A percentile compares a stretch with the other conserved stretches of the same genome.
These are phyloP conservation scores for Lasius platythorax DNA, from an alignment of 2,888 invertebrate species.

Conservation along the genomic window DNA sequence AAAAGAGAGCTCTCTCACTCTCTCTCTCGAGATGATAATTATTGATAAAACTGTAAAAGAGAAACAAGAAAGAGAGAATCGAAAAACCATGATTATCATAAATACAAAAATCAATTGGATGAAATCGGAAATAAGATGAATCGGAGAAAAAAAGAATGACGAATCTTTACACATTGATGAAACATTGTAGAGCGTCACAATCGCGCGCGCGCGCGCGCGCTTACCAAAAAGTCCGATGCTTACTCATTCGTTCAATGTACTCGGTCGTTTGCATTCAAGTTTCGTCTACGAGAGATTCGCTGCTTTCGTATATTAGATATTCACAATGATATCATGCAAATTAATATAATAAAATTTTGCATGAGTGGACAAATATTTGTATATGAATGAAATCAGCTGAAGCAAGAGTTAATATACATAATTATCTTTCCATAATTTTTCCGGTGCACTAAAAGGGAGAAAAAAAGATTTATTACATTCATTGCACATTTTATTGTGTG, in stretches of 20 bases:
- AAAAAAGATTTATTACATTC: not conserved
- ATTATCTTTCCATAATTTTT: not conserved
- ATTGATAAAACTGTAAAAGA: not conserved
- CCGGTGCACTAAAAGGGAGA: not conserved
- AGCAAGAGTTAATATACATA: constrained; percentile 24
- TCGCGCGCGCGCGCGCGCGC: constrained; percentile 33
- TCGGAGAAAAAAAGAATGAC: not conserved
- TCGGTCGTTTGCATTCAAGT: constrained; percentile 30
- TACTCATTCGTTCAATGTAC: constrained; percentile 51
- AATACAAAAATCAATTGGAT: not conserved
- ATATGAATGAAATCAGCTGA: not conserved
- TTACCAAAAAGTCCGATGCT: constrained; percentile 34
- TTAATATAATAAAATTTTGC: not conserved
- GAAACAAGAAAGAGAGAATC: not conserved
- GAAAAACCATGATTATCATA: not conserved
- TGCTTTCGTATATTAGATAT: not conserved
- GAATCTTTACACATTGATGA: constrained; percentile 23
- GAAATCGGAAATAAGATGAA: not conserved
- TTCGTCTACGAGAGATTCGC: constrained; percentile 16
- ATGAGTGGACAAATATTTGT: not conserved
- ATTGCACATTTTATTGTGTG: not conserved
- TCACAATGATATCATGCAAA: constrained; percentile 5
- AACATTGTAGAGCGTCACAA: constrained; percentile 11
- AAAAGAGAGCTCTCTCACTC: not conserved
- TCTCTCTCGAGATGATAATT: not conserved